Conservation (phyloP, 2,888 invertebrate species). For the Alentia gelatinosa region DNA sequence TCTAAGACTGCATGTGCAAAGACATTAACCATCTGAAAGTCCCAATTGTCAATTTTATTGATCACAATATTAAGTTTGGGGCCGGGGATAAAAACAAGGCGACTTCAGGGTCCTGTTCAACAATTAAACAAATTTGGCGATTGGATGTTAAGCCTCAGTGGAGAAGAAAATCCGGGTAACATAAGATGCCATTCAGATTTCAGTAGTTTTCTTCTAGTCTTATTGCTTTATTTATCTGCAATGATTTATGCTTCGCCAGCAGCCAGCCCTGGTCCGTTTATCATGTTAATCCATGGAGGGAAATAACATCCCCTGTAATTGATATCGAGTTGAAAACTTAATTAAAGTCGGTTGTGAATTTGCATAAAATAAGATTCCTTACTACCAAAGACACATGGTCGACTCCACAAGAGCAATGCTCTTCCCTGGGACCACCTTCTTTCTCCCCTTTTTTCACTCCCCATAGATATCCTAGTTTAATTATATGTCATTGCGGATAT, state of each 20-base stretch:
- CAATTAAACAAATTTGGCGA: conserved; percentile 29
- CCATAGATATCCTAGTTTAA: neutral
- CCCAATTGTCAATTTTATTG: conserved; percentile 33
- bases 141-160: conserved; percentile 34
- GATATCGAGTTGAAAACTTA: conserved; percentile 31
- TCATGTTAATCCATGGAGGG: conserved; percentile 24
- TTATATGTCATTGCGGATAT: neutral
- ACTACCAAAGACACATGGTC: conserved; percentile 21
- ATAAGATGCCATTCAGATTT: conserved; percentile 32
- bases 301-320: conserved; percentile 11
- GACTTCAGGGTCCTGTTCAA: neutral
- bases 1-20: neutral
- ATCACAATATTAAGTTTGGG: conserved; percentile 1
- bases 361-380: conserved; percentile 11
- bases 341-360: conserved; percentile 20
- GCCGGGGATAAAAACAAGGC: neutral
- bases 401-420: neutral
- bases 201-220: neutral
- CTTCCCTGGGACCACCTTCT: neutral
- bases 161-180: conserved; percentile 25
- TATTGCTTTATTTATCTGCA: conserved; percentile 20
- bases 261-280: neutral
- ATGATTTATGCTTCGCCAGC: conserved; percentile 13
- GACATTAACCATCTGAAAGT: neutral
- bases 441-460: neutral